phyloP scores from a whole-genome alignment of 2,113 vertebrate genomes.

The Etheostoma spectabile region DNA sequence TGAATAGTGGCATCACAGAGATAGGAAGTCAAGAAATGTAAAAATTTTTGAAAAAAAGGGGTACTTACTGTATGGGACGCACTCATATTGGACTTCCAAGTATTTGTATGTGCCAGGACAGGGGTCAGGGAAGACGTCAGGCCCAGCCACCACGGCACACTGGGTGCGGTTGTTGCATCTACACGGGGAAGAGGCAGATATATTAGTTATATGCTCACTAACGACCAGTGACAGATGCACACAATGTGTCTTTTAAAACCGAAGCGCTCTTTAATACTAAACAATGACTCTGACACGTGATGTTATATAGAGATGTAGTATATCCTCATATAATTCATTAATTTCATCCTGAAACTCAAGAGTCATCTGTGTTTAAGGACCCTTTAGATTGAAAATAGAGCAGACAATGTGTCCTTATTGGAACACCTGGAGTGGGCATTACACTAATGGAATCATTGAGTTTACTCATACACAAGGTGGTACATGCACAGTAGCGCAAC shows the following conservation, averaged over 20 bases:
- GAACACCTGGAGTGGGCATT: conserved; percentile 45
- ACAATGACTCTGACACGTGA: conserved; percentile 1
- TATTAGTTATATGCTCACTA: not conserved
- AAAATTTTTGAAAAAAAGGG: not conserved
- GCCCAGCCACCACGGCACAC: conserved; percentile 95
- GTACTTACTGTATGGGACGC: conserved; percentile 85
- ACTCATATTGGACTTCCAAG: conserved; percentile 91
- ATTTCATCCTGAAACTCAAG: conserved; percentile 39
- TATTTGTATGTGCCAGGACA: conserved; percentile 99
- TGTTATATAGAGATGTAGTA: conserved; percentile 21
- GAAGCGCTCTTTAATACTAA: not conserved
- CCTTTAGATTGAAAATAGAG: conserved; percentile 45
- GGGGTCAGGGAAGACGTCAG: conserved; percentile 97
- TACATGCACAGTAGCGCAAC: conserved; percentile 6
- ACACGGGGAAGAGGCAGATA: conserved; percentile 11
- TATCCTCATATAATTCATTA: conserved; percentile 2
- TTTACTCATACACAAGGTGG: conserved; percentile 35
- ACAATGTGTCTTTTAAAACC: not conserved
- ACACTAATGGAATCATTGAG: conserved; percentile 50
- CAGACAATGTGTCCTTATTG: conserved; percentile 27
- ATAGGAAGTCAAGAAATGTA: not conserved
- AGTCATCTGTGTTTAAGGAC: conserved; percentile 44
- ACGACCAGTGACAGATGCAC: not conserved
- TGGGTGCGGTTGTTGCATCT: conserved; percentile 89
- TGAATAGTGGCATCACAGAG: not conserved